A percentile compares a stretch with the other conserved stretches of the same genome.
These are phyloP conservation scores for Catostomus latipinnis DNA, from an alignment of 2,797 vertebrate species.

Conservation along the genomic window DNA sequence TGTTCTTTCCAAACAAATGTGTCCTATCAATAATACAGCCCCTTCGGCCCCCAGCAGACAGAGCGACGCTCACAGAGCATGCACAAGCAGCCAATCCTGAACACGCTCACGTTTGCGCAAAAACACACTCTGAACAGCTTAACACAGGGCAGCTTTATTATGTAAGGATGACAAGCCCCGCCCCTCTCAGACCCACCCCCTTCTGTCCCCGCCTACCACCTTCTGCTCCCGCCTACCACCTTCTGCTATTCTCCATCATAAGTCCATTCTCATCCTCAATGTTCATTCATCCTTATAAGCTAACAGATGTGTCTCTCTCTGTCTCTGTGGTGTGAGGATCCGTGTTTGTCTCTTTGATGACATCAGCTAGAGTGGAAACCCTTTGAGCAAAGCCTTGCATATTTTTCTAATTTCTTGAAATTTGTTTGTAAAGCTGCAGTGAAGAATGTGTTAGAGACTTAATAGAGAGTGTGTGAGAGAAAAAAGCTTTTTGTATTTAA, in stretches of 20 bases:
- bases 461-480: no score
- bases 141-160: constrained; percentile 69
- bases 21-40: constrained; percentile 77
- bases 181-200: constrained; percentile 51
- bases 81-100: constrained; percentile 47
- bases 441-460: background rate
- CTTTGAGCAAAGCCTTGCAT: background rate
- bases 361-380: constrained; percentile 4
- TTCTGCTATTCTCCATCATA: constrained; percentile 13
- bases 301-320: background rate
- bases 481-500: background rate
- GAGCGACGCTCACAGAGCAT: constrained; percentile 35
- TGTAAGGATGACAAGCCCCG: constrained; percentile 72
- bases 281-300: constrained; percentile 41
- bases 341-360: background rate
- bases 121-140: constrained; percentile 57
- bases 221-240: constrained; percentile 25
- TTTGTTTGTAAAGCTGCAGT: background rate
- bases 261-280: constrained; percentile 17
- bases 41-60: constrained; percentile 59
- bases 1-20: constrained; percentile 53
- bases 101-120: constrained; percentile 51
- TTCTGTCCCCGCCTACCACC: constrained; percentile 25
- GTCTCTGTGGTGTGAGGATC: constrained; percentile 1
- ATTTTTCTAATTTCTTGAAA: background rate